Base-by-base conservation (phyloP, 1,140 invertebrate species). In the Drosophila mojavensis region DNA sequence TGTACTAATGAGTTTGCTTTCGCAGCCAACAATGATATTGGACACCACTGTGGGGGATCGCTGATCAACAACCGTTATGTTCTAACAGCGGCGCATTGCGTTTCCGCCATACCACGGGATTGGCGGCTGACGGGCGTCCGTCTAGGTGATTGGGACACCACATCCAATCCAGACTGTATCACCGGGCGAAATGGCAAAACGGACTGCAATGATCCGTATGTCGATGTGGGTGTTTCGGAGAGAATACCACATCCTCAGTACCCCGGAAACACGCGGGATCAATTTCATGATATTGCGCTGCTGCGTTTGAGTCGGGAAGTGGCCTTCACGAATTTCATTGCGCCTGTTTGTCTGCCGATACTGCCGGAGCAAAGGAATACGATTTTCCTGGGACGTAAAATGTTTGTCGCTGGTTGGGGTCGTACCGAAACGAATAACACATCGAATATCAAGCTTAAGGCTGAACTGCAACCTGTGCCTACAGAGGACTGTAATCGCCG, bases 361-460 rank as follows among this genome's bases (percentile, higher is more conserved):
- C 75, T 90, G n/a, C 82, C 77, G 9, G 68, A 92, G 9, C 79
- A 94, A 36, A 88, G 81, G 1, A 92, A 82, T 15, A 80, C 72
- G 5, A 82, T 82, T 0, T 94, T 94, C 56, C 79, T 94, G 1
- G 93, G 93, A 0, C 81, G 92, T 15, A 94, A 92, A 41, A 93
- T 96, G 39, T 94, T 94, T 62, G 95, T 96, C 0, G 96, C 96
- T 3, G 97, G 97, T 13, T 98, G 97, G 97, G 97, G 97, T 7
- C 95, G 94, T 82, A 96, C 96, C 3, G 95, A 96, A 91, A 93
- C 81, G 7, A 93, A 93, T 20, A 36, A 65, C 0, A 79, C 78
- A 10, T 80, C 90, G n/a, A 71, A 81, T 48, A 62, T 77, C 4
- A 91, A 89, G 15, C 48, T 78, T 1, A 91, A 91, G 65, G 90